Evolutionary conservation across 1,140 invertebrate species (phyloP).

Genomic region (Globodera ellingtonae): DNA sequence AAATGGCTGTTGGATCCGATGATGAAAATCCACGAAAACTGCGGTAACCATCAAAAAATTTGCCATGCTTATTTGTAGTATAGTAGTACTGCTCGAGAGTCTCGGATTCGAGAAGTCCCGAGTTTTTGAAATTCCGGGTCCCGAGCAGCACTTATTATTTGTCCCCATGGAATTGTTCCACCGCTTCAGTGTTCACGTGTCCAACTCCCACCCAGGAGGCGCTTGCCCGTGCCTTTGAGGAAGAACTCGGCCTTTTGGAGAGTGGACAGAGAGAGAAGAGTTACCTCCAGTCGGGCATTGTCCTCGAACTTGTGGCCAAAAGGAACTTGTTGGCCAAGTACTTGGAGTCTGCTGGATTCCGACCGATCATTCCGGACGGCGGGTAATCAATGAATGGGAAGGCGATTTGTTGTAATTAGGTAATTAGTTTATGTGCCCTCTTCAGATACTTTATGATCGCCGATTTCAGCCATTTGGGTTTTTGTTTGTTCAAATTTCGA

Average conservation of each 20-base stretch:
- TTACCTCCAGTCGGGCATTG: conserved; percentile 78
- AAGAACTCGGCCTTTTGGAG: conserved; percentile 76
- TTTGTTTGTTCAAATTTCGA: conserved; percentile 36
- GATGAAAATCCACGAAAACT: conserved; percentile 89
- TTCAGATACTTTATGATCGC: conserved; percentile 85
- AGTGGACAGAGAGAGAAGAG: conserved; percentile 73
- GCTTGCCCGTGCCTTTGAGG: conserved; percentile 83
- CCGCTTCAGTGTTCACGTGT: conserved; percentile 78
- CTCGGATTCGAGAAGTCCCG: too few relatives aligned
- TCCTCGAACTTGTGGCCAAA: conserved; percentile 79
- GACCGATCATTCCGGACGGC: conserved; percentile 87
- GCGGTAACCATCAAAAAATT: conserved; percentile 51
- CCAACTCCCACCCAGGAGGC: conserved; percentile 85
- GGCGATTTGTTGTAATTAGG: too few relatives aligned
- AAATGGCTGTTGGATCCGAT: conserved; percentile 78
- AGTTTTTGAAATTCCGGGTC: too few relatives aligned
- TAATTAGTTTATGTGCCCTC: not conserved
- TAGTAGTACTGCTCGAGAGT: too few relatives aligned
- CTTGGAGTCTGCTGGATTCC: conserved; percentile 80
- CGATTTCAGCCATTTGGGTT: conserved; percentile 79
- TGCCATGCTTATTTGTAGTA: too few relatives aligned
- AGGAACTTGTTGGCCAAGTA: conserved; percentile 81
- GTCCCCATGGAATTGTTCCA: not conserved
- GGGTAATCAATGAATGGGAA: conserved; percentile 67
- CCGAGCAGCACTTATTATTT: not conserved